Evolutionary conservation across 2,113 vertebrate genomes (phyloP).

Genomic region (Python bivittatus): DNA sequence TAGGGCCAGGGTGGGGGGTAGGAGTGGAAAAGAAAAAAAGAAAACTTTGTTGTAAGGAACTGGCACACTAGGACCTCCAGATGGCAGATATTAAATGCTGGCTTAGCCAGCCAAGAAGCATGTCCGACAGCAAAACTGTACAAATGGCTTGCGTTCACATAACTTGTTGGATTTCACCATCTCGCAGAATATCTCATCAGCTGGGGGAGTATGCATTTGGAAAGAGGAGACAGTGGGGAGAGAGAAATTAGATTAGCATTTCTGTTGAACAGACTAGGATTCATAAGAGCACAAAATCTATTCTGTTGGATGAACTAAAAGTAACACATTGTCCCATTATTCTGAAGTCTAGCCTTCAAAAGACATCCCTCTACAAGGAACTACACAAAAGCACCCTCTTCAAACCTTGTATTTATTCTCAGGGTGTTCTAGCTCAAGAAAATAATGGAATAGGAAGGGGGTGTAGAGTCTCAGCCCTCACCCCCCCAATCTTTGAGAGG

Average conservation of each 20-base stretch:
- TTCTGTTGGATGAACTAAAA: slow-evolving; percentile 41
- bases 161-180: slow-evolving; percentile 93
- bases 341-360: background rate
- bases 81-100: slow-evolving; percentile 43
- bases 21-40: slow-evolving; percentile 18
- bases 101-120: slow-evolving; percentile 85
- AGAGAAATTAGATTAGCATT: slow-evolving; percentile 59
- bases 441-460: too few species aligned
- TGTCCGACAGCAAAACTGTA: slow-evolving; percentile 90
- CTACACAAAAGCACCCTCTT: background rate
- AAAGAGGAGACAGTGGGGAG: slow-evolving; percentile 26
- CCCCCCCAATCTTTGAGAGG: too few species aligned
- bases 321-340: background rate
- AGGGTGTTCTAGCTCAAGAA: background rate
- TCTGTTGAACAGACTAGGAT: slow-evolving; percentile 50
- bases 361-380: background rate
- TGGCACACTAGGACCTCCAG: slow-evolving; percentile 60
- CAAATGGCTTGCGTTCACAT: slow-evolving; percentile 90
- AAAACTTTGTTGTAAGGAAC: slow-evolving; percentile 61
- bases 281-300: slow-evolving; percentile 14
- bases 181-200: slow-evolving; percentile 89
- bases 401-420: background rate
- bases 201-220: slow-evolving; percentile 60
- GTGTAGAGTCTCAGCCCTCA: too few species aligned
- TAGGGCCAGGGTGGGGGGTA: background rate